Conservation (phyloP, 2,888 invertebrate genomes). For the Oligia fasciuncula region DNA sequence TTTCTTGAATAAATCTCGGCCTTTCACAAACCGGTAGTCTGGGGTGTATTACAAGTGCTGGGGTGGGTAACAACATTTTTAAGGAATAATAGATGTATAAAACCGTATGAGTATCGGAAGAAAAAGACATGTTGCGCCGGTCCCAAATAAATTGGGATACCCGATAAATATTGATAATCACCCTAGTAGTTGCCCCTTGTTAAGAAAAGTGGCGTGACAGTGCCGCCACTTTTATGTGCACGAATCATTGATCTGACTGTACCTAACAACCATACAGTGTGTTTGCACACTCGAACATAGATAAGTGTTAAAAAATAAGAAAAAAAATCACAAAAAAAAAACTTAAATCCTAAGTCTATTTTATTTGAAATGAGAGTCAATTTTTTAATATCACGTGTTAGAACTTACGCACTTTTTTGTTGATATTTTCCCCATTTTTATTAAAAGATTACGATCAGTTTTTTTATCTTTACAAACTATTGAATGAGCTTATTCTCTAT, state of each 20-base stretch:
- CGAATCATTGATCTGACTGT: background rate
- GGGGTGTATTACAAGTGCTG: conserved; percentile 9
- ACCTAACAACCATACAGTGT: background rate
- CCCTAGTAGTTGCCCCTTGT: background rate
- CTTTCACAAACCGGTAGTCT: background rate
- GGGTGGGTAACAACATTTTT: background rate
- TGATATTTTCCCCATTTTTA: conserved; percentile 33
- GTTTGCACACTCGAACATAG: conserved; percentile 10
- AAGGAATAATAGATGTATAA: conserved; percentile 5
- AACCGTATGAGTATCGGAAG: background rate
- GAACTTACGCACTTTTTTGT: conserved; percentile 46
- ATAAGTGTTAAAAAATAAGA: conserved; percentile 29
- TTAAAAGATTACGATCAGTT: conserved; percentile 33
- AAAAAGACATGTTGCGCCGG: background rate
- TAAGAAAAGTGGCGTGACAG: conserved; percentile 13
- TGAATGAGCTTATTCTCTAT: conserved; percentile 72
- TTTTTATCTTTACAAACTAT: conserved; percentile 49
- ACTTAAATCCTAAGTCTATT: conserved; percentile 44
- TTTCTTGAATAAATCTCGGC: background rate
- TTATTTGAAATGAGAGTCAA: conserved; percentile 43
- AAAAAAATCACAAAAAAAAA: conserved; percentile 29
- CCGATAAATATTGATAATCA: background rate
- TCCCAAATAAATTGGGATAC: background rate
- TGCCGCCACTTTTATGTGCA: background rate
- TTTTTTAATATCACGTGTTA: conserved; percentile 54